phyloP scores from a whole-genome alignment of 1,140 invertebrate species.

The Drosophila tsacasi region DNA sequence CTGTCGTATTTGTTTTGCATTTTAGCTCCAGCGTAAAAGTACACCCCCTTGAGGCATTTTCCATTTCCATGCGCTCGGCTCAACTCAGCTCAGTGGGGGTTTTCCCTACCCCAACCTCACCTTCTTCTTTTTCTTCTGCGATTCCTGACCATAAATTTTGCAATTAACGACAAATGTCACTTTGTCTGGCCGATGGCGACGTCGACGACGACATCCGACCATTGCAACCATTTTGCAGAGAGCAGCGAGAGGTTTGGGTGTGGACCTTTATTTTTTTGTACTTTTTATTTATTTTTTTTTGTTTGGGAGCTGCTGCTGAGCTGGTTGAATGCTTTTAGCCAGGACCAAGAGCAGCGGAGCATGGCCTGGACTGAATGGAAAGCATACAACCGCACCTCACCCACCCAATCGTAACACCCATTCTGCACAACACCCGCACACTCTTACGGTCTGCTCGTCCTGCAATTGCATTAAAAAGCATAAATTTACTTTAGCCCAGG shows the following conservation, averaged over 20 bases:
- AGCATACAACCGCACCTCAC: neutral
- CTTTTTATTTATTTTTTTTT: neutral
- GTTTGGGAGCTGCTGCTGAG: conserved; percentile 13
- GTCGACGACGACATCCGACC: conserved; percentile 50
- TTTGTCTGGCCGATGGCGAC: conserved; percentile 68
- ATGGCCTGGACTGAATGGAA: conserved; percentile 35
- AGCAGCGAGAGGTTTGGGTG: neutral
- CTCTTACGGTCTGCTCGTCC: conserved; percentile 80
- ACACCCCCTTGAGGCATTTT: conserved; percentile 39
- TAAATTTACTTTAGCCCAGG: conserved; percentile 82
- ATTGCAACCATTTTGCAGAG: conserved; percentile 48
- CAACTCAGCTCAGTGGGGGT: conserved; percentile 24
- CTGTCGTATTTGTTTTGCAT: conserved; percentile 41
- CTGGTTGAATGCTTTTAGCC: conserved; percentile 67
- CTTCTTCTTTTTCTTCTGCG: conserved; percentile 17
- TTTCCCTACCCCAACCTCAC: neutral
- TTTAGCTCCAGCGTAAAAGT: conserved; percentile 14
- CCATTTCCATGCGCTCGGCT: conserved; percentile 15
- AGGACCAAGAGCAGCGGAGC: conserved; percentile 61
- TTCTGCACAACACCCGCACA: conserved; percentile 50
- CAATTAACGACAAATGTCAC: conserved; percentile 84
- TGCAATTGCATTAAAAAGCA: conserved; percentile 84
- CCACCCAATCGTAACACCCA: conserved; percentile 1
- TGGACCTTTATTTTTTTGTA: neutral
- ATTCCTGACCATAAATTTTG: conserved; percentile 80